Evolutionary conservation across 2,888 invertebrate species (phyloP).

Genomic region (Plemyria rubiginata): DNA sequence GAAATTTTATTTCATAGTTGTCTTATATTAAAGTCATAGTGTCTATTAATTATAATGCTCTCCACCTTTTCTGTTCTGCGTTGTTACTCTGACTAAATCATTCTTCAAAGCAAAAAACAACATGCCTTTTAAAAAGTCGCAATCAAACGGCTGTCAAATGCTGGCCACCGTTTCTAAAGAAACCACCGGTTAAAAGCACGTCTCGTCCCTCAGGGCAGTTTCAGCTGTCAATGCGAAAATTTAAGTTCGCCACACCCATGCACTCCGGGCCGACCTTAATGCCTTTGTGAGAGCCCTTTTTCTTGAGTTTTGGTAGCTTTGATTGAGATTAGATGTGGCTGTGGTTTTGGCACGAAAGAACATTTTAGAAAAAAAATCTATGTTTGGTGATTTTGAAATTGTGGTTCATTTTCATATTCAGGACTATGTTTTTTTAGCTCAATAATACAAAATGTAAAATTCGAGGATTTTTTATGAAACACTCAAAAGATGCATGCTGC

Average conservation of each 20-base stretch:
- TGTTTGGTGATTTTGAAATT: too few relatives aligned
- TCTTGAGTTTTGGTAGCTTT: conserved; percentile 46
- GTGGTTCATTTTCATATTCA: too few relatives aligned
- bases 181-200: conserved; percentile 69
- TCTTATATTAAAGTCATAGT: too few relatives aligned
- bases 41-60: too few relatives aligned
- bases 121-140: background rate
- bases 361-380: background rate
- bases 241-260: conserved; percentile 83
- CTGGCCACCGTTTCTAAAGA: background rate
- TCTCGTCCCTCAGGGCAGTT: conserved; percentile 81
- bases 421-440: too few relatives aligned
- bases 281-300: conserved; percentile 76
- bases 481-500: too few relatives aligned
- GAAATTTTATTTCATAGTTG: too few relatives aligned
- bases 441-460: too few relatives aligned
- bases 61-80: too few relatives aligned
- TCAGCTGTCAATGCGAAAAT: conserved; percentile 85
- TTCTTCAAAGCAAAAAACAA: too few relatives aligned
- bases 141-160: background rate
- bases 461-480: too few relatives aligned
- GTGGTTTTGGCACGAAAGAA: conserved; percentile 7
- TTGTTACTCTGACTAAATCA: too few relatives aligned
- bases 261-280: conserved; percentile 80
- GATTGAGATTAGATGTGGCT: conserved; percentile 24